A percentile compares a stretch with the other conserved stretches of the same genome.
phyloP scores from a whole-genome alignment of 1,140 invertebrate genomes.

The Hyles euphorbiae region DNA sequence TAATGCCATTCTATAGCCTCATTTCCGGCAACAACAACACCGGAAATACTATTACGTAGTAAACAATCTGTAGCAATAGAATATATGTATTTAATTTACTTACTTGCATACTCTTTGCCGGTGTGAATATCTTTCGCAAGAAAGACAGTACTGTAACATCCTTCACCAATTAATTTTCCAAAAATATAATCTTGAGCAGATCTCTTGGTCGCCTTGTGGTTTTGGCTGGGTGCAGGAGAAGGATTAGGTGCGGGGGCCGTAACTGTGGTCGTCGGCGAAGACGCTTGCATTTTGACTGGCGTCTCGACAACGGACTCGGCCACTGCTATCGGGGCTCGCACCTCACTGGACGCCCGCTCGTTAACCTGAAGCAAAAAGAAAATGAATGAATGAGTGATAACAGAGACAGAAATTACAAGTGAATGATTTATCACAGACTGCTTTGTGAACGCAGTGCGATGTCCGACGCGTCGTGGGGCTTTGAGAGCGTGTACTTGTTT shows the following conservation, averaged over 20 bases:
- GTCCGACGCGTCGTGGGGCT: slow-evolving; percentile 30
- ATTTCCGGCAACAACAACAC: no score
- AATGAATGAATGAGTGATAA: slow-evolving; percentile 5
- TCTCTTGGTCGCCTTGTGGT: slow-evolving; percentile 77
- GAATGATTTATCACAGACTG: slow-evolving; percentile 12
- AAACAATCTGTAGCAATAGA: no score
- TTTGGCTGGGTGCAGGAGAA: slow-evolving; percentile 60
- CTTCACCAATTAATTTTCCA: slow-evolving; percentile 96
- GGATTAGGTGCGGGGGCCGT: slow-evolving; percentile 44
- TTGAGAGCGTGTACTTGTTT: slow-evolving; percentile 43
- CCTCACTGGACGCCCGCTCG: slow-evolving; percentile 57
- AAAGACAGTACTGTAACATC: slow-evolving; percentile 97
- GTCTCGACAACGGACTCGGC: slow-evolving; percentile 52
- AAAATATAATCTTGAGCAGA: slow-evolving; percentile 94
- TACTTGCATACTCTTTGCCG: slow-evolving; percentile 94
- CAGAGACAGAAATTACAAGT: no score
- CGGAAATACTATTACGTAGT: no score
- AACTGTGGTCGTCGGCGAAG: slow-evolving; percentile 42
- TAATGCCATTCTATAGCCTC: no score
- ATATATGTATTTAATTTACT: slow-evolving; percentile 70
- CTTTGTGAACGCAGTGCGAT: slow-evolving; percentile 5
- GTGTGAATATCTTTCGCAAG: slow-evolving; percentile 94
- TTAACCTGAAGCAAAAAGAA: slow-evolving; percentile 64
- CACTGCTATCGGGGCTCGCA: slow-evolving; percentile 57
- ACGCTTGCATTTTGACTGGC: slow-evolving; percentile 63